A percentile compares a stretch with the other conserved stretches of the same genome.
These are phyloP conservation scores for Lepilemur ruficaudatus DNA, from an alignment of 2,797 vertebrate genomes.

Conservation along the genomic window DNA sequence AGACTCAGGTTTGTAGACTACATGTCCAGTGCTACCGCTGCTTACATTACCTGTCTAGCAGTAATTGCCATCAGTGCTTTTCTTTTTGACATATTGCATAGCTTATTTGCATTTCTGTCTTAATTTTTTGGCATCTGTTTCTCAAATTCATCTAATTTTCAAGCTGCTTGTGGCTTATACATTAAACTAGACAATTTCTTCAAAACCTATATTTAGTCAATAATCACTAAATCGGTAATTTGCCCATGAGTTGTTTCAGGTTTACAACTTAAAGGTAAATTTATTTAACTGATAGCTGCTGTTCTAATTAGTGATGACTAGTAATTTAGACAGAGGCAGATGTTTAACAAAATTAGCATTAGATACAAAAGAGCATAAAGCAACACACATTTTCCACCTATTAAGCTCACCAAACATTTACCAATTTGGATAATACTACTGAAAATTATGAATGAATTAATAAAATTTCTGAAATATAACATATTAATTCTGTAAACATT, in stretches of 20 bases:
- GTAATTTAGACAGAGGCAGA: neutral
- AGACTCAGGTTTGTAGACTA: neutral
- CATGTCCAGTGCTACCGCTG: neutral
- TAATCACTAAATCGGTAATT: constrained; percentile 29
- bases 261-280: neutral
- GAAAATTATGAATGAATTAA: neutral
- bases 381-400: neutral
- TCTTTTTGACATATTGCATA: neutral
- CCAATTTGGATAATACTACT: constrained; percentile 25
- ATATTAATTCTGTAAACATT: neutral
- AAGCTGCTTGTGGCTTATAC: constrained; percentile 10
- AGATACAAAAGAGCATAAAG: neutral
- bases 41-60: neutral
- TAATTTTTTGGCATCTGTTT: neutral
- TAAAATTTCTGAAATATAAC: constrained; percentile 29
- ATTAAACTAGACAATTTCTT: constrained; percentile 14
- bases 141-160: constrained; percentile 8
- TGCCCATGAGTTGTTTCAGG: neutral
- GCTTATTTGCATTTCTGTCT: neutral
- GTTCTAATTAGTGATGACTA: neutral
- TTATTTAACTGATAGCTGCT: constrained; percentile 5
- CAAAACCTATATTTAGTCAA: constrained; percentile 18
- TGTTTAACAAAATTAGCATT: constrained; percentile 42
- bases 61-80: neutral
- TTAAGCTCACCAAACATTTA: neutral